Conservation (phyloP, 2,113 vertebrate species). For the Hippopotamus amphibius region DNA sequence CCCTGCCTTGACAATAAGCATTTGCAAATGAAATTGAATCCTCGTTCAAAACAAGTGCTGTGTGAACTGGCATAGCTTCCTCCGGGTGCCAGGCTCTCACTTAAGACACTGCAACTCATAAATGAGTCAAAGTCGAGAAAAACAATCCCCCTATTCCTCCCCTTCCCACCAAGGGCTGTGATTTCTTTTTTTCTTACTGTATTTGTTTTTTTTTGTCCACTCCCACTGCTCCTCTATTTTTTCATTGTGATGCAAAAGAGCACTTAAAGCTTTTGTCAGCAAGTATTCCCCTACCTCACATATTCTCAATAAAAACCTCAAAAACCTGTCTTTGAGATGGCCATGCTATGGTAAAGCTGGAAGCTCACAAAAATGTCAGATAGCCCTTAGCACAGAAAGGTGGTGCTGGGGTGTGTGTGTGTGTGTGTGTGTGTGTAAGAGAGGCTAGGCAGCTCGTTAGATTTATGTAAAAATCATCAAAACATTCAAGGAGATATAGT, state of each 20-base stretch:
- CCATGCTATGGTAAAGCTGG: constrained; percentile 74
- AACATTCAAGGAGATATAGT: constrained; percentile 50
- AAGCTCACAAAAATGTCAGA: constrained; percentile 77
- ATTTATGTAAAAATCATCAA: constrained; percentile 78
- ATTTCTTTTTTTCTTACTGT: constrained; percentile 47
- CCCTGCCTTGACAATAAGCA: constrained; percentile 70
- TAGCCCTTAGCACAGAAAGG: constrained; percentile 62
- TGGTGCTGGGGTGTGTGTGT: neutral
- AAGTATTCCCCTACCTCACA: constrained; percentile 76
- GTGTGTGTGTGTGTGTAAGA: neutral
- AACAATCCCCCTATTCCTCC: constrained; percentile 38
- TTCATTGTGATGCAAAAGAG: constrained; percentile 64
- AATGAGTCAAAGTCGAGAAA: constrained; percentile 71
- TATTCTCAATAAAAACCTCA: constrained; percentile 72
- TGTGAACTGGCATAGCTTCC: constrained; percentile 56
- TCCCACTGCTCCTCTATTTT: neutral
- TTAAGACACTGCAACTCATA: constrained; percentile 70
- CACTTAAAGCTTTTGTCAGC: constrained; percentile 66
- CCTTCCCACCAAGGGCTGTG: neutral
- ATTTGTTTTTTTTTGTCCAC: neutral
- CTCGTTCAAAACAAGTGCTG: constrained; percentile 71
- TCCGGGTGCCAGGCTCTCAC: constrained; percentile 46
- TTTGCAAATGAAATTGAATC: constrained; percentile 71
- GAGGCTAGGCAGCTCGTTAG: constrained; percentile 16
- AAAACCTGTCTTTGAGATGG: constrained; percentile 58